These are phyloP conservation scores for Pegoplata infirma DNA, from an alignment of 2,888 invertebrate species.

Conservation along the genomic window DNA sequence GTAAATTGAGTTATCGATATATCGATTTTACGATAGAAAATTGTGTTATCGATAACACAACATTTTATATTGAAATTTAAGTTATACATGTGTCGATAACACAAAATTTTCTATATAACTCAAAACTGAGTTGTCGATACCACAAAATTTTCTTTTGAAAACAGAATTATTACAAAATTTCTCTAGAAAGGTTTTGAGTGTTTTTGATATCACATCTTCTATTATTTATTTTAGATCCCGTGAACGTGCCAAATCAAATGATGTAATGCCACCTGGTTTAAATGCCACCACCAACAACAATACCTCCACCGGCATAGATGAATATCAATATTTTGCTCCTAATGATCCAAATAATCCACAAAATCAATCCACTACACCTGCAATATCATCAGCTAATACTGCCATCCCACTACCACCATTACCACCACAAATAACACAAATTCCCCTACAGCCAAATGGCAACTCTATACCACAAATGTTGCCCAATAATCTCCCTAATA, in stretches of 20 bases:
- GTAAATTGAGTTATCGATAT: too few species aligned
- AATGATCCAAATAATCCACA: conserved; percentile 75
- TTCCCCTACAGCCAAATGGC: conserved; percentile 22
- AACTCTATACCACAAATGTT: conserved; percentile 18
- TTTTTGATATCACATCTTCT: too few species aligned
- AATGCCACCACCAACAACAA: conserved; percentile 65
- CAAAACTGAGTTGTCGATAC: too few species aligned
- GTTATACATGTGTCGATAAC: too few species aligned
- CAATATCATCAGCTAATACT: not conserved
- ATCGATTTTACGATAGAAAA: too few species aligned
- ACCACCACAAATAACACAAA: conserved; percentile 7
- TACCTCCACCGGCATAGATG: conserved; percentile 68
- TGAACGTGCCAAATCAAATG: conserved; percentile 68
- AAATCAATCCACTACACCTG: conserved; percentile 66
- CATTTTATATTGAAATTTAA: too few species aligned
- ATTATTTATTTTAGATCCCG: conserved; percentile 68
- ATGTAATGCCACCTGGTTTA: conserved; percentile 47
- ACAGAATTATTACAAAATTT: too few species aligned
- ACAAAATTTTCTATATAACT: too few species aligned
- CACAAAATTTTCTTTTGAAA: too few species aligned
- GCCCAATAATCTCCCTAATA: not conserved
- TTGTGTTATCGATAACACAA: too few species aligned
- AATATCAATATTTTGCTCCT: conserved; percentile 74
- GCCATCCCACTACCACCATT: conserved; percentile 17
- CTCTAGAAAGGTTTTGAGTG: too few species aligned